phyloP scores from a whole-genome alignment of 2,888 invertebrate species.

The Lithophane leautieri region DNA sequence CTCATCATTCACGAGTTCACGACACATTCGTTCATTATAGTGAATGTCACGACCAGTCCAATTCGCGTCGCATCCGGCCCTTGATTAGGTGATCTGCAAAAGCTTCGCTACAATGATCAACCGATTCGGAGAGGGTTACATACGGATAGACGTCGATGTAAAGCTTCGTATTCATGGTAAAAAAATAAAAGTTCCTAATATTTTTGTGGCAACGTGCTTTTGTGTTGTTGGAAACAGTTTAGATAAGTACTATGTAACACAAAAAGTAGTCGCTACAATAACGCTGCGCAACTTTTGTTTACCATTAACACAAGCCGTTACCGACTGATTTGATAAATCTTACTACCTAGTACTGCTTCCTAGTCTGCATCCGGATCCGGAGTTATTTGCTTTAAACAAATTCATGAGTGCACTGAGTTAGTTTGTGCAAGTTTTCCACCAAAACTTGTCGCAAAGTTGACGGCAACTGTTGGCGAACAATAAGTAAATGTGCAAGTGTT shows the following conservation, averaged over 20 bases:
- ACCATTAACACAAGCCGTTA: not conserved
- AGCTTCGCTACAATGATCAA: not conserved
- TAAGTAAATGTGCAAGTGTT: slow-evolving; percentile 9
- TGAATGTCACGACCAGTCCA: slow-evolving; percentile 12
- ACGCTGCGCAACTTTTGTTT: not conserved
- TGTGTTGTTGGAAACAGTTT: not conserved
- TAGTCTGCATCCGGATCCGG: not conserved
- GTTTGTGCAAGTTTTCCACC: slow-evolving; percentile 14
- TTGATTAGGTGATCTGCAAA: slow-evolving; percentile 9
- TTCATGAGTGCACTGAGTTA: slow-evolving; percentile 11
- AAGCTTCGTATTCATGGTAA: not conserved
- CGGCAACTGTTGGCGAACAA: slow-evolving; percentile 5
- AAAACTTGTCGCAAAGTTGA: slow-evolving; percentile 17
- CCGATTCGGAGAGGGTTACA: too few relatives aligned
- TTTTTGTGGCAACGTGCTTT: too few relatives aligned
- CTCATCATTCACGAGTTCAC: not conserved
- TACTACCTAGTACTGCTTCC: not conserved
- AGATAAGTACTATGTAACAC: not conserved
- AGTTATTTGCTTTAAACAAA: slow-evolving; percentile 4
- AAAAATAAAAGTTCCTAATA: not conserved
- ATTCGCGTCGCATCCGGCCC: slow-evolving; percentile 15
- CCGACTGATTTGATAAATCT: not conserved
- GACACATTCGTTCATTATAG: not conserved
- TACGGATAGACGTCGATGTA: not conserved
- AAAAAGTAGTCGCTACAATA: not conserved